A percentile compares a stretch with the other conserved stretches of the same genome.
Conservation (phyloP, 2,113 vertebrate genomes). For the Burhinus bistriatus region DNA sequence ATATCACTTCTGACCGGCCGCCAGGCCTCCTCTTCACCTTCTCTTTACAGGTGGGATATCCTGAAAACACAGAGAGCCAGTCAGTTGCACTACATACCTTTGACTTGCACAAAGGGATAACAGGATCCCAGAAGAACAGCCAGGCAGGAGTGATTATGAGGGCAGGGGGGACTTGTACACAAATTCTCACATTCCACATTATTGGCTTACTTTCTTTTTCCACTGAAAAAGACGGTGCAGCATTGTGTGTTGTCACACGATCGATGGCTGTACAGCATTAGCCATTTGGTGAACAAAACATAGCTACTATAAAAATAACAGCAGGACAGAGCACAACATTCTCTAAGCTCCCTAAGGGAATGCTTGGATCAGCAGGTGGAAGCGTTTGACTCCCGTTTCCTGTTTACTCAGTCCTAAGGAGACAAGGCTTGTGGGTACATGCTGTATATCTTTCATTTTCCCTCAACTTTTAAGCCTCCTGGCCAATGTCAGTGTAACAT, state of each 20-base stretch:
- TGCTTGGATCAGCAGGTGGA: neutral
- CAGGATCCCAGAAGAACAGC: neutral
- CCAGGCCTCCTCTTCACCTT: slow-evolving; percentile 82
- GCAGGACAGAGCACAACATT: neutral
- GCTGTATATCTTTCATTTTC: neutral
- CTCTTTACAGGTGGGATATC: slow-evolving; percentile 84
- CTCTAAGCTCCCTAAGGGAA: neutral
- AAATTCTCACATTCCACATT: neutral
- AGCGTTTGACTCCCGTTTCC: neutral
- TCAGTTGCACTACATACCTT: neutral
- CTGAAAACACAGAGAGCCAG: slow-evolving; percentile 44
- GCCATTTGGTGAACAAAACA: neutral
- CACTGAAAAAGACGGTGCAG: neutral
- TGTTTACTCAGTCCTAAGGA: neutral
- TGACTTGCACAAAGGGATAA: neutral
- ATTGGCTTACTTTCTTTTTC: neutral
- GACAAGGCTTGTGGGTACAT: neutral
- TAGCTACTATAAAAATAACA: neutral
- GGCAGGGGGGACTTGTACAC: neutral
- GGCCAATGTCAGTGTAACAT: neutral
- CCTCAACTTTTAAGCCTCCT: neutral
- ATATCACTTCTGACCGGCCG: slow-evolving; percentile 80
- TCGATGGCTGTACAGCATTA: neutral
- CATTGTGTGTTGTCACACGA: neutral
- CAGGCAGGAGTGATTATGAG: neutral